Conservation (phyloP, 2,888 invertebrate species). For the Tetragonula carbonaria region DNA sequence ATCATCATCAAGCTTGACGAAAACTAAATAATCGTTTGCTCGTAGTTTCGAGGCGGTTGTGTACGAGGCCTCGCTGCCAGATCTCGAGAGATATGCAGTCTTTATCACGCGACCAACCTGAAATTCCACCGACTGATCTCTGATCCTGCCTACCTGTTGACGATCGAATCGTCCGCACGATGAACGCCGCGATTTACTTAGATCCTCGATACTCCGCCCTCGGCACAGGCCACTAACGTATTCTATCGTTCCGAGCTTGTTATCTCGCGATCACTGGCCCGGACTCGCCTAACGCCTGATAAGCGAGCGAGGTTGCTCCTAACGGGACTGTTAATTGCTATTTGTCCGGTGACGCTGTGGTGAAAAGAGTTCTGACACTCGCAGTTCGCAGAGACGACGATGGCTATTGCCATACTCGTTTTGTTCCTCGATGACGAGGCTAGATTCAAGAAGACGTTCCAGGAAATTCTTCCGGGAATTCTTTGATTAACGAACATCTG, state of each 20-base stretch:
- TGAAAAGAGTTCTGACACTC: conserved; percentile 11
- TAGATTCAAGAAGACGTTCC: neutral
- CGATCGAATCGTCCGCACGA: conserved; percentile 52
- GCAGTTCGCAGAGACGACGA: neutral
- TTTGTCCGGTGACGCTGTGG: conserved; percentile 16
- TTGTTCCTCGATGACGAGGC: neutral
- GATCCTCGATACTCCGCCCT: conserved; percentile 32
- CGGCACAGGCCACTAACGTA: conserved; percentile 13
- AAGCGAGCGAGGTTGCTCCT: conserved; percentile 52
- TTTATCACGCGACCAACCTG: conserved; percentile 61
- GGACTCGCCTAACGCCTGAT: conserved; percentile 62
- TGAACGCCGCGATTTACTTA: conserved; percentile 43
- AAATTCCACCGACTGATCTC: conserved; percentile 59
- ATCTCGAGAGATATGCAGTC: conserved; percentile 65
- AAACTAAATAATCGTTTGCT: neutral
- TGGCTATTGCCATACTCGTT: neutral
- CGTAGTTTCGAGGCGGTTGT: neutral
- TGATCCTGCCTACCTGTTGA: conserved; percentile 56
- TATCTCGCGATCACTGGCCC: conserved; percentile 57
- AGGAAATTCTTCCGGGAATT: neutral
- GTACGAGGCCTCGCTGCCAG: neutral
- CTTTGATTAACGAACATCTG: too few species aligned
- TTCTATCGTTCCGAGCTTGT: conserved; percentile 29
- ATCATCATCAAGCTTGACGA: neutral
- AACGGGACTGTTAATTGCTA: conserved; percentile 69